phyloP scores from a whole-genome alignment of 2,113 vertebrate species.

The Uropsilus gracilis region DNA sequence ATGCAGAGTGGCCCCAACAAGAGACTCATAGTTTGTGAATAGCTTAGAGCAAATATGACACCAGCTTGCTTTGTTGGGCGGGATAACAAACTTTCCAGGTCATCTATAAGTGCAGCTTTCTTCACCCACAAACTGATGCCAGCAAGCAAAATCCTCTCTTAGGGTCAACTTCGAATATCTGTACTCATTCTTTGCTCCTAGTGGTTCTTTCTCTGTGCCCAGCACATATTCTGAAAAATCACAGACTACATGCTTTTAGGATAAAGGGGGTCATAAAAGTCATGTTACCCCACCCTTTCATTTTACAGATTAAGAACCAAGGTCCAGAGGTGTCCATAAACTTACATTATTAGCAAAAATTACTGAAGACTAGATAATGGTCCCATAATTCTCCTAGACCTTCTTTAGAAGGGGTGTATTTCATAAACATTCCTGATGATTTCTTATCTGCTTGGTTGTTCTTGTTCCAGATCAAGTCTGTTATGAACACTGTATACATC shows the following conservation, averaged over 20 bases:
- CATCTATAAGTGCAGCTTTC: background rate
- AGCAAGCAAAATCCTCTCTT: background rate
- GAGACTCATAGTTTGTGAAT: background rate
- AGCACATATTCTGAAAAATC: background rate
- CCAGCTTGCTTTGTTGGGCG: background rate
- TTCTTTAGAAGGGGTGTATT: background rate
- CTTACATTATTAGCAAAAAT: background rate
- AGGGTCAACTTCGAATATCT: background rate
- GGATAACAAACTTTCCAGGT: background rate
- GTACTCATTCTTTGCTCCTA: background rate
- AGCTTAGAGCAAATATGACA: background rate
- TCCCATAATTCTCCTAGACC: background rate
- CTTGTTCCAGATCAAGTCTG: background rate
- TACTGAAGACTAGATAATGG: background rate
- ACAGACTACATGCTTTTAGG: background rate
- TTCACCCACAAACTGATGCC: background rate
- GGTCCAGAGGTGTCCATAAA: background rate
- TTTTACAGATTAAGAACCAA: slow-evolving; percentile 11
- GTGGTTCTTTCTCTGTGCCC: background rate
- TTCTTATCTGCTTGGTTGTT: background rate
- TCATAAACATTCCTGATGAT: background rate
- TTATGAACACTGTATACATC: background rate
- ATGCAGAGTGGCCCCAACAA: background rate
- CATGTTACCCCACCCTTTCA: background rate
- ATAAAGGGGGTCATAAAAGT: background rate